Evolutionary conservation across 2,888 invertebrate genomes (phyloP).

Genomic region (Acanthosepion esculentum): DNA sequence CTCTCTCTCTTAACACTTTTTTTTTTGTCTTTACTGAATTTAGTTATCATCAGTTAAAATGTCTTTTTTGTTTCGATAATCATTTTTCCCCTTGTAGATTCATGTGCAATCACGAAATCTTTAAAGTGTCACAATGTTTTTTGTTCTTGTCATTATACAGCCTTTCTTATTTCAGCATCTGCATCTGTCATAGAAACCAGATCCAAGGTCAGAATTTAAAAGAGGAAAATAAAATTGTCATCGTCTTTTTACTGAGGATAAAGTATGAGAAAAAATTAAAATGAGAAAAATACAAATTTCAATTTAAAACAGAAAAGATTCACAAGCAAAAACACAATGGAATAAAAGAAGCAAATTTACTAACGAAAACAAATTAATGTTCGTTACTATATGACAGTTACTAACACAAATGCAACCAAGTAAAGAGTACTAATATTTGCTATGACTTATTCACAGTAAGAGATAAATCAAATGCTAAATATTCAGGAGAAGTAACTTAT

Average conservation of each 20-base stretch:
- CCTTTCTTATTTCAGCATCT: not conserved
- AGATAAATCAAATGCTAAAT: not conserved
- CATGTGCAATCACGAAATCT: conserved; percentile 4
- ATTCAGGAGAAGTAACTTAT: not conserved
- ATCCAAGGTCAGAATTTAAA: not conserved
- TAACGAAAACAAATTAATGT: not conserved
- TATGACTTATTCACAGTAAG: too few relatives aligned
- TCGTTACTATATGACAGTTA: not conserved
- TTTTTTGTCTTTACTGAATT: not conserved
- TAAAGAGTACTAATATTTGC: not conserved
- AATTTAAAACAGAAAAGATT: not conserved
- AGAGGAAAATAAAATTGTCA: not conserved
- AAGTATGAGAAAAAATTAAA: not conserved
- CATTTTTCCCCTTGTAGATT: not conserved
- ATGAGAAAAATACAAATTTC: not conserved
- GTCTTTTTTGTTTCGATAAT: not conserved
- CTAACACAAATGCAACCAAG: not conserved
- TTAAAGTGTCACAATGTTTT: not conserved
- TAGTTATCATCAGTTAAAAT: not conserved
- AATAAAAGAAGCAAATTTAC: not conserved
- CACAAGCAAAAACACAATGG: not conserved
- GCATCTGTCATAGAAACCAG: not conserved
- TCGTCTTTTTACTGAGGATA: not conserved
- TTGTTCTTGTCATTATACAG: not conserved
- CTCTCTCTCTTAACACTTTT: not conserved